Evolutionary conservation across 2,888 invertebrate species (phyloP).

Genomic region (Cryptocephalus primarius): DNA sequence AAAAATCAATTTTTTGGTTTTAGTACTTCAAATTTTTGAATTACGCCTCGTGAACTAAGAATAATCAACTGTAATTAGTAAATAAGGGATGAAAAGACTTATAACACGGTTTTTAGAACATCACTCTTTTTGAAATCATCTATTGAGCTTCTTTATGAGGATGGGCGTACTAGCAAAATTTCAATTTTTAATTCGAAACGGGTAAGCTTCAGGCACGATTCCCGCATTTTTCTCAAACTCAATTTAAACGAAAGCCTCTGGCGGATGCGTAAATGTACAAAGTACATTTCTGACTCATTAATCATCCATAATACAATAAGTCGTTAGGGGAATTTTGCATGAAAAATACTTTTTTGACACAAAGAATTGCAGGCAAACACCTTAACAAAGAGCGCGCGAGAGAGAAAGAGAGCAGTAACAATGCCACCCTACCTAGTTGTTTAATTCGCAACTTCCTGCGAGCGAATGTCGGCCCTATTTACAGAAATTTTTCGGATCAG

Average conservation of each 20-base stretch:
- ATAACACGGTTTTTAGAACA: no score
- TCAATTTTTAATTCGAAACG: no score
- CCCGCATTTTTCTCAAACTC: no score
- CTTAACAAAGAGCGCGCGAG: constrained; percentile 10
- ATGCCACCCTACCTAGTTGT: constrained; percentile 16
- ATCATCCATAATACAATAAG: constrained; percentile 24
- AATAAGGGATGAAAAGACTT: no score
- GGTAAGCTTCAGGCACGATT: no score
- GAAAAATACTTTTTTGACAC: constrained; percentile 29
- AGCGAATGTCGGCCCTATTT: constrained; percentile 13
- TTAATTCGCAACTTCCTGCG: constrained; percentile 9
- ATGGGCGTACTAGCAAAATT: no score
- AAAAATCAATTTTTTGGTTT: no score
- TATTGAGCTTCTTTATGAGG: no score
- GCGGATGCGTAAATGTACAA: constrained; percentile 9
- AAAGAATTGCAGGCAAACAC: constrained; percentile 17
- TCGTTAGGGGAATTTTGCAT: constrained; percentile 30
- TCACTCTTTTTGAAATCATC: no score
- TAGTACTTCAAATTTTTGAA: no score
- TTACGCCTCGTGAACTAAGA: no score
- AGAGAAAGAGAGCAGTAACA: constrained; percentile 15
- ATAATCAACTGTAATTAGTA: no score
- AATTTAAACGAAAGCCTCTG: background rate
- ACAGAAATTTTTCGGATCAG: constrained; percentile 4
- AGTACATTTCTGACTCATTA: constrained; percentile 26